phyloP scores from a whole-genome alignment of 2,113 vertebrate genomes.

The Enhydra lutris region DNA sequence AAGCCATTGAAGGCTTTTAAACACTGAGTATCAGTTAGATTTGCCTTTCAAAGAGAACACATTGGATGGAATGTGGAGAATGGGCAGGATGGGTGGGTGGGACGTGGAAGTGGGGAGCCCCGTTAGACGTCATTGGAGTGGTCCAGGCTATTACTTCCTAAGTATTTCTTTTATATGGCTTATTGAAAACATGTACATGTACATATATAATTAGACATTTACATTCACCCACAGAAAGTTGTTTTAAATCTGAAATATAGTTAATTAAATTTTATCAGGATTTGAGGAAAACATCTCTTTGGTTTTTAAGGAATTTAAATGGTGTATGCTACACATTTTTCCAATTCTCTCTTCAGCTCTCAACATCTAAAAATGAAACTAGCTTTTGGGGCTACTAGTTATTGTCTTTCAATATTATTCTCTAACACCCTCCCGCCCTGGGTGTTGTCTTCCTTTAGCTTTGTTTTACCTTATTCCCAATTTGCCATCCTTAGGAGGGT shows the following conservation, averaged over 20 bases:
- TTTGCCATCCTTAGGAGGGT: neutral
- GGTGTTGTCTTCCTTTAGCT: neutral
- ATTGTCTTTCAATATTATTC: neutral
- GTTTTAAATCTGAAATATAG: neutral
- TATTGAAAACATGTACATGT: neutral
- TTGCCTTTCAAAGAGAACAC: neutral
- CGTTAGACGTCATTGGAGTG: neutral
- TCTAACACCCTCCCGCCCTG: neutral
- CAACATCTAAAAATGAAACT: neutral
- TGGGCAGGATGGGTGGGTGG: neutral
- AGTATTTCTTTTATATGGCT: neutral
- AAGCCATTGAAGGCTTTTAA: neutral
- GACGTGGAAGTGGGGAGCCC: neutral
- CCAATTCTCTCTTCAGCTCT: neutral
- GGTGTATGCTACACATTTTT: neutral
- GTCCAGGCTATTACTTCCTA: neutral
- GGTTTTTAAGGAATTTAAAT: neutral
- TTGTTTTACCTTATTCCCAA: neutral
- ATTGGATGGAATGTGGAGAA: neutral
- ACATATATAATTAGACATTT: neutral
- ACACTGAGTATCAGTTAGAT: neutral
- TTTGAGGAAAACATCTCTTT: neutral
- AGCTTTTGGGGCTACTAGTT: neutral
- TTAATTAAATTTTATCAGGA: neutral
- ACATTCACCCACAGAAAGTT: neutral